Base-by-base conservation (phyloP, 2,797 vertebrate species). In the Semotilus atromaculatus region DNA sequence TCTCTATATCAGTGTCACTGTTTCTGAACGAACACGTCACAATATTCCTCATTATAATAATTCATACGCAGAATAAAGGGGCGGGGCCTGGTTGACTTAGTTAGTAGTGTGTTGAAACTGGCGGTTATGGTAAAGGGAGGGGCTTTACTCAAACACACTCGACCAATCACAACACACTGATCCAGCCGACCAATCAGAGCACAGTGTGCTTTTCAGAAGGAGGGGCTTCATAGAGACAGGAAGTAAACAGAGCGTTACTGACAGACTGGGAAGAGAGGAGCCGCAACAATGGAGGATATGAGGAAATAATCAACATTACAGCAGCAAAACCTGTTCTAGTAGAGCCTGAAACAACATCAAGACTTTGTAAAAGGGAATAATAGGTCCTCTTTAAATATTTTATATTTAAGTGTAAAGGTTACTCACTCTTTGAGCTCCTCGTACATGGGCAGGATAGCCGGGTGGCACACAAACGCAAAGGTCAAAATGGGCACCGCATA, bases 391-490 rank as follows among this genome's bases (percentile, higher is more conserved):
- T 29, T 10, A 29, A 72, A 5, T 29, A 48, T 48, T 11, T 21
- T 1, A 53, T 23, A 74, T 21, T 13, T 0, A 45, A 9, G 68
- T 1, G 1, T 71, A 68, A 51, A 62, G 10, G 21, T 7, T 11
- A 91, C 93, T 95, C 91, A 99, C 98, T 96, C 93, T 94, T 98
- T 98, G 66, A 99, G 95, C 90, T 99, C 97, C 92, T 98, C 96
- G 36, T 99, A 99, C 94, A 99, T 99, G 88, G 98, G 98, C 92
- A 99, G 96, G 91, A 99, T 95, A 82, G 97, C 97, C 19, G 98
- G 98, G 90, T 99, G 98, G 89, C 98, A 99, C 86, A 99, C 98
- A 19, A 99, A 99, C 53, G 98, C 98, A 80, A 99, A 99, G 0
- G 96, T 97, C 90, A 99, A 91, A 91, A 99, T 99, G 31, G 98